Evolutionary conservation across 92 coral and sea anemone species (phyloP), one percentile per base, ranked within the genome.

Genomic region (Virgularia gustaviana): DNA sequence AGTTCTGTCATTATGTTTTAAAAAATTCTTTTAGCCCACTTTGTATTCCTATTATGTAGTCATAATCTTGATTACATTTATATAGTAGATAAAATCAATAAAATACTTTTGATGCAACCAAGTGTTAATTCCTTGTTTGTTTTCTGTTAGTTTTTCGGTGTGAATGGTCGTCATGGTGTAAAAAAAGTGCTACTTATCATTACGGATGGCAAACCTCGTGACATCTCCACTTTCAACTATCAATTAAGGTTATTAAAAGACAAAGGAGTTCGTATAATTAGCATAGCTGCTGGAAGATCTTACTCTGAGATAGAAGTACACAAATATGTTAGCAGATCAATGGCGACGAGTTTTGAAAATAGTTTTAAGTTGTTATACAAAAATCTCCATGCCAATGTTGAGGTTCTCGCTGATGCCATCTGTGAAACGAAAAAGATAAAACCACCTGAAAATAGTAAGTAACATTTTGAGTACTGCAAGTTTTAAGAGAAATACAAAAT

Each of bases 131-230:
- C n/a, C n/a, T n/a, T n/a, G n/a, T 53, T 7, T 53, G 0, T 25
- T 12, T 64, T n/a, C 32, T 68, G 49, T 3, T 49, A 68, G 75
- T 68, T 68, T 35, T 68, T 68, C 32, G 75, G 61, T 6, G 34
- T 25, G 18, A 30, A 49, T 16, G 51, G 44, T 55, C 75, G 75
- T 3, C 75, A 44, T 23, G 42, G 32, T 9, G 75, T 49, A 16
- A 61, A 68, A 12, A 68, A 49, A 54, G 75, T 68, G 12, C 24
- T 68, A 33, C 61, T 68, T 8, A 2, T 68, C 5, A 68, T 68
- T 31, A 31, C 75, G 2, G 75, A 68, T 34, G 75, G 75, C 2
- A 47, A 29, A 31, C 75, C 75, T 32, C 45, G 15, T 6, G 61
- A 68, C 31, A 27, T 31, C 29, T 5, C 47, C 1, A 19, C 33